A percentile compares a stretch with the other conserved stretches of the same genome.
Evolutionary conservation across 2,797 vertebrate species (phyloP).

Genomic region (Bucorvus abyssinicus): DNA sequence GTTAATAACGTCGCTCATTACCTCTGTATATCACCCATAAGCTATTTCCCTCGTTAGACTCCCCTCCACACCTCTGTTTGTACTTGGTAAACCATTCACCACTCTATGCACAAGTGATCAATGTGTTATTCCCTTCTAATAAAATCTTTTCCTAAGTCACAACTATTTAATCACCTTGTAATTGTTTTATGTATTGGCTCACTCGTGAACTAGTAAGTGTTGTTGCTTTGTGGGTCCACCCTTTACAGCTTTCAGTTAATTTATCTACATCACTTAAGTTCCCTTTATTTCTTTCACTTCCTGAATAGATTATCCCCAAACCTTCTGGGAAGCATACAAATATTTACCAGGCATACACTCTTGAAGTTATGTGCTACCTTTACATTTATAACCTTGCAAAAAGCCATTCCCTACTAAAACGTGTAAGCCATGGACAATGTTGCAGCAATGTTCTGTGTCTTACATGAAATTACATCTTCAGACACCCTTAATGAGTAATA

Average conservation of each 20-base stretch:
- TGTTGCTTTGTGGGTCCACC: background rate
- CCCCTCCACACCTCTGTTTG: background rate
- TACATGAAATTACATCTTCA: background rate
- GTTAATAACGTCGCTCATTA: background rate
- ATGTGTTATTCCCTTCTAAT: background rate
- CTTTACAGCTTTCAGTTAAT: background rate
- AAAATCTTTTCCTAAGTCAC: background rate
- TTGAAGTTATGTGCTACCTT: background rate
- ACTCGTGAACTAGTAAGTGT: background rate
- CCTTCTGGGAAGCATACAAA: background rate
- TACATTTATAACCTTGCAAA: background rate
- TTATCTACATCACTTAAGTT: background rate
- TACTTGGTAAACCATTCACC: background rate
- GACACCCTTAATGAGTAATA: background rate
- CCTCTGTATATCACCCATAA: background rate
- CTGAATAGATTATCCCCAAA: background rate
- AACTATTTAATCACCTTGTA: background rate
- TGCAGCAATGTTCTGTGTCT: background rate
- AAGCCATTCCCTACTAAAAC: background rate
- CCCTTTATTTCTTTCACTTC: background rate
- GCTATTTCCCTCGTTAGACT: background rate
- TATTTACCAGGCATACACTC: background rate
- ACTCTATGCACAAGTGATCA: background rate
- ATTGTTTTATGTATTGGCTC: background rate
- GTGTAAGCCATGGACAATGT: background rate